Conservation (phyloP, 2,888 invertebrate genomes). For the Andrena marginata region DNA sequence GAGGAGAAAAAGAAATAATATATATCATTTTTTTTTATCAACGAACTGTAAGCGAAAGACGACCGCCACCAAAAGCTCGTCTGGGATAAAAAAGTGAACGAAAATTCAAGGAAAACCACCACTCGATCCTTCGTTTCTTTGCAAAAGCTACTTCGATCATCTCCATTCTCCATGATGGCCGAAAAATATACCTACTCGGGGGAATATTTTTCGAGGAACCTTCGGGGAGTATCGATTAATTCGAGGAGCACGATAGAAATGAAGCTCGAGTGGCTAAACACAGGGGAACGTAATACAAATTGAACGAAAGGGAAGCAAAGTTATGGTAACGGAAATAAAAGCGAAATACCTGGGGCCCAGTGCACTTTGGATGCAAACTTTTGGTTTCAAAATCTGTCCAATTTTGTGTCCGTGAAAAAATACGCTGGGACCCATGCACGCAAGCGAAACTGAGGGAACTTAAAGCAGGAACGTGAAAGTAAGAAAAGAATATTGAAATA, state of each 20-base stretch:
- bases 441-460: conserved; percentile 22
- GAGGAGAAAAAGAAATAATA: conserved; percentile 58
- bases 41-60: conserved; percentile 77
- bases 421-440: conserved; percentile 34
- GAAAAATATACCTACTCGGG: background rate
- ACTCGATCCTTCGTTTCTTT: background rate
- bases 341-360: conserved; percentile 3
- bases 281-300: too few species aligned
- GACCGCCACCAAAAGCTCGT: conserved; percentile 83
- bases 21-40: conserved; percentile 27
- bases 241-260: conserved; percentile 17
- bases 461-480: conserved; percentile 40
- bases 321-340: conserved; percentile 7
- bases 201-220: background rate
- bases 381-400: background rate
- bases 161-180: background rate
- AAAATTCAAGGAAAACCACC: conserved; percentile 53
- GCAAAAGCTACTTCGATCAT: background rate
- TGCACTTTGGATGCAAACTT: background rate
- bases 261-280: conserved; percentile 21
- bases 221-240: background rate
- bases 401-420: conserved; percentile 62
- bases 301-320: conserved; percentile 23
- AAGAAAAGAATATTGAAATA: conserved; percentile 13
- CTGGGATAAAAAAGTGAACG: conserved; percentile 65